Base-by-base conservation (phyloP, 2,113 vertebrate species). In the Copsychus sechellarum region DNA sequence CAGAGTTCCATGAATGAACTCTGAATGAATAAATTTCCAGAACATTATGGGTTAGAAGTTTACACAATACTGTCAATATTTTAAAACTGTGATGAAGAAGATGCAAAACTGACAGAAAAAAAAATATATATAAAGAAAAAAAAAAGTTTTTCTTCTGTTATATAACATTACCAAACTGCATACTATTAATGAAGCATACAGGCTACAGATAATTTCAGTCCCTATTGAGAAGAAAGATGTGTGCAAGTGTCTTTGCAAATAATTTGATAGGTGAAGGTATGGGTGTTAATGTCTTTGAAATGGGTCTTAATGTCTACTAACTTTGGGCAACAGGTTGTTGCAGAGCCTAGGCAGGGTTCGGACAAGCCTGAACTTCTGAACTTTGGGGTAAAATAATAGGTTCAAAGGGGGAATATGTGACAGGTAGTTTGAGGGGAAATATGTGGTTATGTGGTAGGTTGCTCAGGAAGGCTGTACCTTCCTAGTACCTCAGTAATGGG, bases 401-500 rank as follows among this genome's bases (percentile, higher is more conserved):
- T 45, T 45, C 21, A 45, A 45, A 5, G 4, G 5, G 18, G 5
- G 31, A 34, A 53, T 43, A 53, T 5, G 1, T 8, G 8, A 11
- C 60, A n/a, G 36, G 24, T 22, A 7, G 19, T 29, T 53, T 64
- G 31, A 7, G 25, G 11, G 15, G 3, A 34, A 43, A 65, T 43
- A 24, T 3, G 8, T 34, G 48, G 19, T 43, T 28, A 24, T 5
- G 12, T 36, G 50, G 15, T 31, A 24, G 48, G 38, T 0, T 1
- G 33, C 23, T 65, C 1, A 3, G 38, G 38, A 54, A 45, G 26
- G 21, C 21, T 54, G 50, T 54, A 34, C 9, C 33, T 66, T 54
- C 26, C 33, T 24, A 31, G 25, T 45, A 45, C 12, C 33, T 45
- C 61, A 43, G 14, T 15, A 65, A 4, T 20, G 33, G 15, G 21